These are phyloP conservation scores for Eupithecia dodoneata DNA, from an alignment of 2,888 invertebrate species.

Conservation along the genomic window DNA sequence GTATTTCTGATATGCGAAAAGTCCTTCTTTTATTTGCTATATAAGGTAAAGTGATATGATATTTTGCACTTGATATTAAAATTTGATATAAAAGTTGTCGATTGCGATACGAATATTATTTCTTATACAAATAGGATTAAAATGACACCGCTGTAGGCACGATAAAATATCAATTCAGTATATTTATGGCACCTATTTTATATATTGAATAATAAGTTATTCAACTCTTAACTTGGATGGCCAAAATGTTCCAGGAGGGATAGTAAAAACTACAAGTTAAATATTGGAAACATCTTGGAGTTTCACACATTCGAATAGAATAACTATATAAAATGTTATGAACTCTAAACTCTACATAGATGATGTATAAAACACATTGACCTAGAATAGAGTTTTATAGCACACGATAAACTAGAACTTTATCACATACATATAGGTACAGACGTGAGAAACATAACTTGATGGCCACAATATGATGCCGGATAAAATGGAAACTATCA, in stretches of 20 bases:
- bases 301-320: not conserved
- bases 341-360: not conserved
- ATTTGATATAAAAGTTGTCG: conserved; percentile 1
- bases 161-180: not conserved
- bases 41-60: conserved; percentile 8
- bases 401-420: not conserved
- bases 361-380: not conserved
- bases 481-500: not conserved
- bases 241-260: not conserved
- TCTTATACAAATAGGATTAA: not conserved
- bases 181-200: not conserved
- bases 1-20: not conserved
- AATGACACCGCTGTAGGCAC: not conserved
- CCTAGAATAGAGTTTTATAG: not conserved
- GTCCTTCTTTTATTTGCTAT: not conserved
- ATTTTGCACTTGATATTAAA: conserved; percentile 11
- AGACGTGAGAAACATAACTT: not conserved
- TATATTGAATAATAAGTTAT: not conserved
- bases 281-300: not conserved
- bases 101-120: not conserved
- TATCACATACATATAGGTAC: not conserved
- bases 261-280: not conserved
- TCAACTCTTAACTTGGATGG: not conserved
- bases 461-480: not conserved
- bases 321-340: not conserved